A percentile compares a stretch with the other conserved stretches of the same genome.
Conservation (phyloP, 2,113 vertebrate genomes). For the Lucifuga dentata region DNA sequence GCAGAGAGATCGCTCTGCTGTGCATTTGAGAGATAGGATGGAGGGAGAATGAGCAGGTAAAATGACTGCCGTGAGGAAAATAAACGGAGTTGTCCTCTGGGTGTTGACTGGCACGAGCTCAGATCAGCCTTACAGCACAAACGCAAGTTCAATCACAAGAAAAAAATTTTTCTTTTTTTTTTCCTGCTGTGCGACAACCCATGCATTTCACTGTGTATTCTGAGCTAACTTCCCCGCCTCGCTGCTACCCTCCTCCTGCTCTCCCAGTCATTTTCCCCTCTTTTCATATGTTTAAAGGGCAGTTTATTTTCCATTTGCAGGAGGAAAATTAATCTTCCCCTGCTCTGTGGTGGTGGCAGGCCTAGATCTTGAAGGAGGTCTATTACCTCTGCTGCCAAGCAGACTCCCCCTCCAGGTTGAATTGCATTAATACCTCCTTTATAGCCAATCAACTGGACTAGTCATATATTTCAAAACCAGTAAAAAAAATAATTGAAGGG, state of each 20-base stretch:
- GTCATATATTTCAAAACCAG: conserved; percentile 68
- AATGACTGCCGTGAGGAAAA: conserved; percentile 79
- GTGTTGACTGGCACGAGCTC: conserved; percentile 74
- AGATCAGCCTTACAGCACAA: conserved; percentile 70
- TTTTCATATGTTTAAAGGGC: conserved; percentile 76
- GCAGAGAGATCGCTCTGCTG: conserved; percentile 32
- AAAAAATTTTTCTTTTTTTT: conserved; percentile 73
- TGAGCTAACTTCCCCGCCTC: conserved; percentile 55
- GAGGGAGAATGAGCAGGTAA: conserved; percentile 47
- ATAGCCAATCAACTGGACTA: conserved; percentile 73
- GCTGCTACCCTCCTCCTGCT: conserved; percentile 37
- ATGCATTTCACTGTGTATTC: conserved; percentile 73
- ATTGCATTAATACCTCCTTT: conserved; percentile 77
- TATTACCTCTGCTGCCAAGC: conserved; percentile 77
- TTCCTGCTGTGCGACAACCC: conserved; percentile 64
- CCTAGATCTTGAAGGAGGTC: conserved; percentile 73
- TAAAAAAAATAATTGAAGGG: conserved; percentile 70
- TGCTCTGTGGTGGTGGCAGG: conserved; percentile 55
- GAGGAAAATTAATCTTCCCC: conserved; percentile 67
- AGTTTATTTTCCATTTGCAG: conserved; percentile 79
- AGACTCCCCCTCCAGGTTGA: conserved; percentile 74
- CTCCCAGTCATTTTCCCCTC: conserved; percentile 57
- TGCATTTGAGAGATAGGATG: conserved; percentile 37
- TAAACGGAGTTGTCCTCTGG: conserved; percentile 83
- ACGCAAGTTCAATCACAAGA: conserved; percentile 75